phyloP scores from a whole-genome alignment of 2,888 invertebrate species.

The Lampropteryx suffumata region DNA sequence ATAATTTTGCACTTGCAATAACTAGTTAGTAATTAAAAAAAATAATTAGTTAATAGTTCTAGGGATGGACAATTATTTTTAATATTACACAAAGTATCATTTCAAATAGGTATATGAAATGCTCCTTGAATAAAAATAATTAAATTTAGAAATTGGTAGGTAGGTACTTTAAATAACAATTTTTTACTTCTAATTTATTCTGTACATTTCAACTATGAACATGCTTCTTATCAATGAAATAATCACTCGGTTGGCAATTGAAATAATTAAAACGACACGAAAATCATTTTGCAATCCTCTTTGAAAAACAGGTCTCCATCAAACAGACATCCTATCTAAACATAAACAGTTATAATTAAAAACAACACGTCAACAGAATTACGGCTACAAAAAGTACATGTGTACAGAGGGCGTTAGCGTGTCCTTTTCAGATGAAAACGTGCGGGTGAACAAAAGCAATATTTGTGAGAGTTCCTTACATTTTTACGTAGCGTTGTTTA shows the following conservation, averaged over 20 bases:
- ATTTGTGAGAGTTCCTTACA: conserved; percentile 8
- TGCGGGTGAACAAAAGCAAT: background rate
- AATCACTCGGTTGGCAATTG: background rate
- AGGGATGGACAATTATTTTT: no score
- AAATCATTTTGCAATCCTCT: conserved; percentile 23
- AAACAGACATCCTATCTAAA: conserved; percentile 25
- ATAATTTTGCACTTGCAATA: no score
- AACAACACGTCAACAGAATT: conserved; percentile 29
- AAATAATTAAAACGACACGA: conserved; percentile 29
- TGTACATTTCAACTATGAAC: no score
- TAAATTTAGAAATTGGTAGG: no score
- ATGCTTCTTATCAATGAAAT: background rate
- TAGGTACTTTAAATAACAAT: no score
- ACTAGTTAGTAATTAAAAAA: no score
- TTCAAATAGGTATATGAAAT: no score
- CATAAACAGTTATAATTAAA: conserved; percentile 36
- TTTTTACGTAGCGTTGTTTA: no score
- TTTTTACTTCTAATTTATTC: no score
- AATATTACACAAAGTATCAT: no score
- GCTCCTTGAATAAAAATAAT: no score
- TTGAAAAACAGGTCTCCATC: conserved; percentile 20
- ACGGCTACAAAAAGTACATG: conserved; percentile 20
- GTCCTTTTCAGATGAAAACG: conserved; percentile 21
- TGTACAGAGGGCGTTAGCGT: conserved; percentile 27
- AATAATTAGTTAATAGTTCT: no score